Evolutionary conservation across 2,797 vertebrate genomes (phyloP), one percentile per base, ranked within the genome.

Genomic region (Graptemys geographica): DNA sequence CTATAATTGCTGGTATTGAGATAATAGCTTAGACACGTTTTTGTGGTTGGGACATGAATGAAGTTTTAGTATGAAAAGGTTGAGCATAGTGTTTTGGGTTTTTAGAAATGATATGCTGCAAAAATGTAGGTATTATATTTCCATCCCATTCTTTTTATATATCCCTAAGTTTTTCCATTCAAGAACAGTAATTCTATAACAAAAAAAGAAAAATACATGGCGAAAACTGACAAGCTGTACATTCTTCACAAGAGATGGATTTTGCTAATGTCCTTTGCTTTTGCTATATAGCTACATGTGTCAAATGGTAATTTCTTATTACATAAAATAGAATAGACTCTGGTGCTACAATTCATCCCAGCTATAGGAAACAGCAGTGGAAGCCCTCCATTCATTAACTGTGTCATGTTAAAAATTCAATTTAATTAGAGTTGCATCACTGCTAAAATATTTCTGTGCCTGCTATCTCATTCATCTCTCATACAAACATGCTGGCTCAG

Each of bases 111-210:
- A 78, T 88, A 93, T 90, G 90, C 86, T 96, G 76, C 85, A 95
- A 96, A 96, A 92, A 89, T 91, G 53, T 83, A 97, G 94, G 79
- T 91, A 94, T 96, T 97, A 5, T 41, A 80, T 97, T 97, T 96
- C 96, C 56, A 57, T 72, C 90, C 89, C 90, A 53, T 94, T 97
- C 94, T 97, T 98, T 98, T 97, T 96, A 96, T 97, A 96, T 93
- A 89, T 91, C 18, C 0, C 10, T 93, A 89, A 95, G 69, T 88
- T 96, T 97, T 97, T 95, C 95, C 95, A 97, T 97, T 96, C 90
- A 83, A 76, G 84, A 94, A 92, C 95, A 95, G 95, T 92, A 97
- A 51, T 92, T 92, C 49, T 81, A 55, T 86, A 89, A 57, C 81
- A 90, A 65, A 84, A 91, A 72, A 41, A 44, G 59, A 84, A 93